Base-by-base conservation (phyloP, 2,113 vertebrate genomes). In the Myrmecobius fasciatus region DNA sequence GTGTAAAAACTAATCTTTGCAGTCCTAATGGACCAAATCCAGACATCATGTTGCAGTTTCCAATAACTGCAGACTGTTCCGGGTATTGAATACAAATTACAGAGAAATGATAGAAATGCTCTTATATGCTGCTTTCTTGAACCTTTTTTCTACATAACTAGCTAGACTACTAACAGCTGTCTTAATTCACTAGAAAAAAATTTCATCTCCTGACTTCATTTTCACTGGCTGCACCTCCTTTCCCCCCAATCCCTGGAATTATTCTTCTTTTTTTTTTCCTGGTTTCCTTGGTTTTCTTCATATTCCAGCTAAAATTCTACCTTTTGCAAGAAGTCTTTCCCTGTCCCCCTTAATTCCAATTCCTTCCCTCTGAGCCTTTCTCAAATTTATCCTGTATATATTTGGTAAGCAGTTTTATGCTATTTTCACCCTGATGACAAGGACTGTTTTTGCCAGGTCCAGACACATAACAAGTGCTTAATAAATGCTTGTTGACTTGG, bases 61-160 rank as follows among this genome's bases (percentile, higher is more conserved):
- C 83, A 3, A 0, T 49, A 94, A 88, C 24, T 48, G 31, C 3
- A 0, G 17, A 10, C 24, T 48, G 11, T 24, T 2, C 7, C 8
- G 25, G 48, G 36, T 46, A 24, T 5, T 52, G 47, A 43, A n/a
- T 12, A 1, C 49, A 25, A 4, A 0, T 46, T 67, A 0, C 17
- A n/a, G 49, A 92, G 53, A 54, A 53, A 89, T 56, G 90, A 52
- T 14, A 47, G 83, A 48, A 31, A n/a, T n/a, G 20, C 67, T n/a
- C n/a, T 83, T 7, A 83, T 22, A 83, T n/a, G 22, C n/a, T 83
- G 6, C 1, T n/a, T n/a, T 83, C n/a, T 43, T 83, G 1, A 43
- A 83, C 36, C 31, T 1, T n/a, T 75, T 75, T 43, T 83, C 20
- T n/a, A n/a, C n/a, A 20, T 83, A 43, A 43, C 24, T 43, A 43